Conservation (phyloP, 2,113 vertebrate species). For the Dissostichus mawsoni region DNA sequence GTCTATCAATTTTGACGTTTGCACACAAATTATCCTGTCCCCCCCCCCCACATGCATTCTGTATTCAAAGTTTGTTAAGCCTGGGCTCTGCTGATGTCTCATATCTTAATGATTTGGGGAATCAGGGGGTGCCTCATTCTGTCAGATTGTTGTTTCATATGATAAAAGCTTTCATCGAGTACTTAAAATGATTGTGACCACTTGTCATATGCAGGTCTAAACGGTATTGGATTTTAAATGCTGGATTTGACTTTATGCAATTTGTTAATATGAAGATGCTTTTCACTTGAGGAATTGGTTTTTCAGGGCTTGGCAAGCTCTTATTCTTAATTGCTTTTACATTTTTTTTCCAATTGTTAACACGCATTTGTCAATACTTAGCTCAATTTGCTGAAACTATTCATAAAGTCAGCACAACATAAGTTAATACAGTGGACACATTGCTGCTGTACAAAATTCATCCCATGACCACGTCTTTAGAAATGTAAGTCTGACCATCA, state of each 20-base stretch:
- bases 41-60: neutral
- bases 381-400: neutral
- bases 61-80: neutral
- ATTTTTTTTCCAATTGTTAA: conserved; percentile 13
- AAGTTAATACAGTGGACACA: neutral
- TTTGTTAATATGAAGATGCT: conserved; percentile 82
- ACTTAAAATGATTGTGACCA: conserved; percentile 55
- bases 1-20: too few relatives aligned
- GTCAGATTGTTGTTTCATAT: conserved; percentile 52
- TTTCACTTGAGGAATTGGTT: conserved; percentile 82
- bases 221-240: conserved; percentile 52
- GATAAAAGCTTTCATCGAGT: conserved; percentile 61
- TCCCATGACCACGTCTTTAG: neutral
- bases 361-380: neutral
- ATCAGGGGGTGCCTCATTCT: conserved; percentile 12
- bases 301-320: conserved; percentile 67
- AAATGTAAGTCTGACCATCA: neutral
- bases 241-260: conserved; percentile 71
- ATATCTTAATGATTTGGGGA: conserved; percentile 38
- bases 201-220: conserved; percentile 24
- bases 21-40: too few relatives aligned
- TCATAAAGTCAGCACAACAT: neutral
- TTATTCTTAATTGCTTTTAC: conserved; percentile 79
- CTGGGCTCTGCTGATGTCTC: conserved; percentile 24
- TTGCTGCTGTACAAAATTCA: neutral